phyloP scores from a whole-genome alignment of 2,797 vertebrate genomes.

The Notoglanidium macrostoma region DNA sequence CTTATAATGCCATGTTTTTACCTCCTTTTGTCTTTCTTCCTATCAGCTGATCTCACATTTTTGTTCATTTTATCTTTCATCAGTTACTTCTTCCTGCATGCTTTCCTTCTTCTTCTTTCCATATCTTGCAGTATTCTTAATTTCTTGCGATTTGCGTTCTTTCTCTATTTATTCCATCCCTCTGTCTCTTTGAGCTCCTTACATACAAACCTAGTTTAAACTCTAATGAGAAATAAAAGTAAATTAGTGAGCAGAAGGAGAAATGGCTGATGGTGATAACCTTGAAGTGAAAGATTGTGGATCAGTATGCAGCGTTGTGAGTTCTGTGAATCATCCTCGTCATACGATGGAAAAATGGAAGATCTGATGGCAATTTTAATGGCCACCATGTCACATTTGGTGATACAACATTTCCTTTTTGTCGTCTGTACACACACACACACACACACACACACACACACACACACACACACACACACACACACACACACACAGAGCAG shows the following conservation, averaged over 20 bases:
- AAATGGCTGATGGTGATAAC: neutral
- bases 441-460: neutral
- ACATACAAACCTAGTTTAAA: neutral
- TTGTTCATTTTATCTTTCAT: too few species aligned
- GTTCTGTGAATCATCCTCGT: neutral
- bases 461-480: neutral
- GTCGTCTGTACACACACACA: conserved; percentile 65
- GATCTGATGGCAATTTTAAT: conserved; percentile 39
- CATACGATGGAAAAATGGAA: conserved; percentile 32
- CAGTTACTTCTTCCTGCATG: neutral
- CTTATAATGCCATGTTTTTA: neutral
- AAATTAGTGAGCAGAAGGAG: neutral
- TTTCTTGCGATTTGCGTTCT: neutral
- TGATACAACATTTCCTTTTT: conserved; percentile 73
- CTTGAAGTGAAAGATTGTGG: conserved; percentile 3
- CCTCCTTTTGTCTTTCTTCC: neutral
- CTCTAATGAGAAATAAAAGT: neutral
- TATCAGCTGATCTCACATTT: neutral
- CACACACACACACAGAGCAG: neutral
- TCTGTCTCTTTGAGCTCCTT: neutral
- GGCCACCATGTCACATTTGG: conserved; percentile 71
- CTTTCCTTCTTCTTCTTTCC: neutral
- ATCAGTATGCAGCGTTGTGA: neutral
- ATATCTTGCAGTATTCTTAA: too few species aligned
- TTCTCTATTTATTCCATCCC: neutral